Percentiles rank a stretch among this genome's conserved stretches.
phyloP scores from a whole-genome alignment of 2,888 invertebrate genomes.

The Spodoptera exigua region DNA sequence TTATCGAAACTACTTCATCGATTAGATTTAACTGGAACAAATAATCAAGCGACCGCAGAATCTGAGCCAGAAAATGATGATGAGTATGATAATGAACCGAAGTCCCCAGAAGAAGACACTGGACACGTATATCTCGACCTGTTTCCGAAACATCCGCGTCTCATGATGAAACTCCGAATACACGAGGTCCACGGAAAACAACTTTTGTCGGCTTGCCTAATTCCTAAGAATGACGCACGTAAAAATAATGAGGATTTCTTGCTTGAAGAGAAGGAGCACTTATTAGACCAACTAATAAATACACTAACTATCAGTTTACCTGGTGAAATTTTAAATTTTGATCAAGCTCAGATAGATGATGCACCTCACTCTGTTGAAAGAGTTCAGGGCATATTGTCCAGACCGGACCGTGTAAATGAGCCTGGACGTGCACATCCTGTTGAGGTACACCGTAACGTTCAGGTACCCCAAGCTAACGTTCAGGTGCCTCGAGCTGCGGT shows the following conservation, averaged over 20 bases:
- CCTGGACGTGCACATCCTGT: too few species aligned
- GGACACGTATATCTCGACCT: slow-evolving; percentile 22
- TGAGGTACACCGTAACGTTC: too few species aligned
- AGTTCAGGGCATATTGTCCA: too few species aligned
- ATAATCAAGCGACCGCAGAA: neutral
- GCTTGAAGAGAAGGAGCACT: slow-evolving; percentile 11
- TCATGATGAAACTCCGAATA: slow-evolving; percentile 27
- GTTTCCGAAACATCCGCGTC: slow-evolving; percentile 11
- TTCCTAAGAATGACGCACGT: slow-evolving; percentile 6
- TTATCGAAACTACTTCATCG: slow-evolving; percentile 4
- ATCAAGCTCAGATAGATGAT: too few species aligned
- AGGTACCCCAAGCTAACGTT: too few species aligned
- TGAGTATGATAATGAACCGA: neutral
- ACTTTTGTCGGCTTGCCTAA: slow-evolving; percentile 2
- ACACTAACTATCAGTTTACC: neutral
- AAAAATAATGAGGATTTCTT: slow-evolving; percentile 2
- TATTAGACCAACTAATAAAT: slow-evolving; percentile 19
- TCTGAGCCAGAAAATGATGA: too few species aligned
- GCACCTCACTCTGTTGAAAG: too few species aligned
- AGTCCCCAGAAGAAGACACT: neutral
- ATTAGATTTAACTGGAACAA: neutral
- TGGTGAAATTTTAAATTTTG: too few species aligned
- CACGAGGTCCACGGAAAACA: neutral
- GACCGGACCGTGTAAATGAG: too few species aligned
- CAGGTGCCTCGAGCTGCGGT: too few species aligned